phyloP scores from a whole-genome alignment of 2,888 invertebrate species.

The Selenia dentaria region DNA sequence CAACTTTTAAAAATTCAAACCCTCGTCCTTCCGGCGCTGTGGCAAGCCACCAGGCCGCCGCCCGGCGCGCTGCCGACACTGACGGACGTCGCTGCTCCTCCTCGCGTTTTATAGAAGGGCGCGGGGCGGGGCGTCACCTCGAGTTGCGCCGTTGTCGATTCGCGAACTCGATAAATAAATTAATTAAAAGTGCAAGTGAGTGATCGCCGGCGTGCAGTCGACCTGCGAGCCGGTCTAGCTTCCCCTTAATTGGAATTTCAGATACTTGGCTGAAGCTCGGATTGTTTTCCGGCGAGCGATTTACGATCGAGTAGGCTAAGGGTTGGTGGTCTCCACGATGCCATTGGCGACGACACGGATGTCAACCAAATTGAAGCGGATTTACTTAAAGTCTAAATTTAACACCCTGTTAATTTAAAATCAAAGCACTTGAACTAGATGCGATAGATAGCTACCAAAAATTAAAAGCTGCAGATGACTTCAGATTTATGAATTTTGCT shows the following conservation, averaged over 20 bases:
- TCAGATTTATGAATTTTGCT: no score
- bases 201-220: conserved; percentile 75
- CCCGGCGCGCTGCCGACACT: conserved; percentile 75
- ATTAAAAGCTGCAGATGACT: no score
- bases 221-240: conserved; percentile 69
- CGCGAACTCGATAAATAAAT: conserved; percentile 84
- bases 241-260: conserved; percentile 78
- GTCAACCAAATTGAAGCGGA: conserved; percentile 48
- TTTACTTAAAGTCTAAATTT: conserved; percentile 45
- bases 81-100: conserved; percentile 71
- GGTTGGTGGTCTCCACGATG: conserved; percentile 40
- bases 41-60: conserved; percentile 61
- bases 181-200: conserved; percentile 86
- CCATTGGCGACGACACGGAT: conserved; percentile 34
- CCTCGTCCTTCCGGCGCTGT: conserved; percentile 70
- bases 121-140: conserved; percentile 75
- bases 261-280: conserved; percentile 55
- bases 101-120: conserved; percentile 68
- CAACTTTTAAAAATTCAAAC: conserved; percentile 61
- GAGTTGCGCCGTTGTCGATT: conserved; percentile 83
- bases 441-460: no score
- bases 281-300: conserved; percentile 58
- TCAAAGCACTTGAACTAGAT: no score
- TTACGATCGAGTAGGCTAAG: conserved; percentile 44
- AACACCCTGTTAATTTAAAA: conserved; percentile 39